Conservation (phyloP, 1,140 invertebrate species). For the Zaprionus africanus region DNA sequence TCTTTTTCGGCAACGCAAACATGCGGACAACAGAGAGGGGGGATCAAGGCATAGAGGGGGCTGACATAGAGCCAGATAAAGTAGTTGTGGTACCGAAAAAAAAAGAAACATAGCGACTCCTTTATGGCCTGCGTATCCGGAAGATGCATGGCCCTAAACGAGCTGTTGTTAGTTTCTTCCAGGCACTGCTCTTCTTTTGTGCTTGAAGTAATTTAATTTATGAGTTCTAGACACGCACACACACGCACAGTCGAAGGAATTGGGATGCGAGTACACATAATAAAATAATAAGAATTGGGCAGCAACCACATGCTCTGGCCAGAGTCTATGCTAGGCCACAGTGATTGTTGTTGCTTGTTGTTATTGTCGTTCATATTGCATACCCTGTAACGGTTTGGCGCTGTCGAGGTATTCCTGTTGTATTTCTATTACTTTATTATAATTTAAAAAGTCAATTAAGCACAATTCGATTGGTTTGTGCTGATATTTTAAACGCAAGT, state of each 20-base stretch:
- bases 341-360: slow-evolving; percentile 13
- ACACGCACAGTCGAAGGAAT: slow-evolving; percentile 11
- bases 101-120: neutral
- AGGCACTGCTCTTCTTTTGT: slow-evolving; percentile 45
- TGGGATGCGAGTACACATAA: slow-evolving; percentile 35
- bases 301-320: slow-evolving; percentile 27
- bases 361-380: slow-evolving; percentile 1
- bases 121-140: slow-evolving; percentile 2
- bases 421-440: no score
- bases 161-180: slow-evolving; percentile 56
- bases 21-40: neutral
- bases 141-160: slow-evolving; percentile 59
- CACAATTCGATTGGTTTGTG: no score
- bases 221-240: slow-evolving; percentile 27
- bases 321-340: slow-evolving; percentile 8
- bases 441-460: no score
- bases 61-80: neutral
- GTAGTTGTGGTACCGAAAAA: neutral
- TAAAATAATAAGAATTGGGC: slow-evolving; percentile 23
- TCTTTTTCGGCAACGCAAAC: slow-evolving; percentile 47
- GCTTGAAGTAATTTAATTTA: slow-evolving; percentile 75
- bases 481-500: no score
- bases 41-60: neutral
- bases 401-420: neutral
- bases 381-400: neutral